A percentile compares a stretch with the other conserved stretches of the same genome.
Evolutionary conservation across 2,888 invertebrate species (phyloP).

Genomic region (Sphaeridia pumilis): DNA sequence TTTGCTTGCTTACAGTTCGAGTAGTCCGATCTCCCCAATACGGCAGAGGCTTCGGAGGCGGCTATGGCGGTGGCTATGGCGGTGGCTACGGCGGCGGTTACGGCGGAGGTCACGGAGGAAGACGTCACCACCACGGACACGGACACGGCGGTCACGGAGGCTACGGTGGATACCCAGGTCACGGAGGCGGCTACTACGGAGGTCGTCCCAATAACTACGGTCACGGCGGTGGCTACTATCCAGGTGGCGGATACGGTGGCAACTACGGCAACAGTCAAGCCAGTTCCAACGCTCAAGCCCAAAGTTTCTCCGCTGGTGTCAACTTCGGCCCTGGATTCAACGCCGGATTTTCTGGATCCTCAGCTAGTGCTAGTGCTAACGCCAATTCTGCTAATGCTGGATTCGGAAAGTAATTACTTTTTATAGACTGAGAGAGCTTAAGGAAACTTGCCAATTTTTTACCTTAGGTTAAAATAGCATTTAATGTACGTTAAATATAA

Average conservation of each 20-base stretch:
- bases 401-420: background rate
- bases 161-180: slow-evolving; percentile 3
- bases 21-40: background rate
- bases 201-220: background rate
- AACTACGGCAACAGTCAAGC: background rate
- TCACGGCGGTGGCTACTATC: slow-evolving; percentile 3
- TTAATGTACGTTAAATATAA: too few relatives aligned
- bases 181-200: slow-evolving; percentile 4
- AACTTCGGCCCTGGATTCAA: slow-evolving; percentile 14
- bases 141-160: background rate
- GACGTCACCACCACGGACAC: background rate
- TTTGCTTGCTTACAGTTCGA: too few relatives aligned
- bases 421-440: too few relatives aligned
- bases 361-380: slow-evolving; percentile 1
- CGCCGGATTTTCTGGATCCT: slow-evolving; percentile 9
- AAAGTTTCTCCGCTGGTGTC: background rate
- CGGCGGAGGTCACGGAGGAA: background rate
- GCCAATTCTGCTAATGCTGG: slow-evolving; percentile 2
- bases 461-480: too few relatives aligned
- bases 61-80: background rate
- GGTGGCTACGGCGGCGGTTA: background rate
- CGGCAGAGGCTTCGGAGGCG: background rate
- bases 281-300: slow-evolving; percentile 5
- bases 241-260: too few relatives aligned
- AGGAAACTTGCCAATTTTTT: too few relatives aligned